These are phyloP conservation scores for Oncorhynchus gorbuscha DNA, from an alignment of 2,113 vertebrate genomes.

Conservation along the genomic window DNA sequence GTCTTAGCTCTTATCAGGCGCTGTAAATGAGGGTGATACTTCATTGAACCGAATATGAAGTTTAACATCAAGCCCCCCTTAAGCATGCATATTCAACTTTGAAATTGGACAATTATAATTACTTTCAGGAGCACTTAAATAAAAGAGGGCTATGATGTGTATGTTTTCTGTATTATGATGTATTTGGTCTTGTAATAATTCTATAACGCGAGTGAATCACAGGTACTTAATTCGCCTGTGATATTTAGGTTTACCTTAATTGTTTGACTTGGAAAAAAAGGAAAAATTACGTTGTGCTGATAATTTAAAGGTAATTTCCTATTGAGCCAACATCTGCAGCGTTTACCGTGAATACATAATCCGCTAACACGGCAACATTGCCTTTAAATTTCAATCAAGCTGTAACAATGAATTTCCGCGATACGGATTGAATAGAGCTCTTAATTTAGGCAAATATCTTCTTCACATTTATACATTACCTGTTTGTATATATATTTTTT, in stretches of 20 bases:
- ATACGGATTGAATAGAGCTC: no score
- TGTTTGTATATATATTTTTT: neutral
- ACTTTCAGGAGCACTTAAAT: slow-evolving; percentile 60
- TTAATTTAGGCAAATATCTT: no score
- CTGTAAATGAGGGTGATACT: slow-evolving; percentile 96
- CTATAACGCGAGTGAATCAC: neutral
- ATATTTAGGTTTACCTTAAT: neutral
- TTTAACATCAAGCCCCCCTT: slow-evolving; percentile 83
- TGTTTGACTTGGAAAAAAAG: neutral
- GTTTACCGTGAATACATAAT: no score
- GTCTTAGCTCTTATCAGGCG: slow-evolving; percentile 89
- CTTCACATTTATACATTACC: neutral
- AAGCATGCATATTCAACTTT: slow-evolving; percentile 85
- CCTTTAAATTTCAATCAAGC: no score
- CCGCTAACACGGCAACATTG: no score
- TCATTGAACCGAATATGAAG: slow-evolving; percentile 90
- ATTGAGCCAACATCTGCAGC: no score
- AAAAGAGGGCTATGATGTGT: slow-evolving; percentile 36
- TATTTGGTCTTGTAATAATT: neutral
- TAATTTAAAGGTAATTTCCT: no score
- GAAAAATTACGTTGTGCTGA: no score
- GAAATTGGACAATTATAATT: slow-evolving; percentile 82
- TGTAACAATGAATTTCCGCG: no score
- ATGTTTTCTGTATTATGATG: neutral
- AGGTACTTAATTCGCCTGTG: neutral